These are phyloP conservation scores for Phyllotreta cruciferae DNA, from an alignment of 2,888 invertebrate genomes.

Conservation along the genomic window DNA sequence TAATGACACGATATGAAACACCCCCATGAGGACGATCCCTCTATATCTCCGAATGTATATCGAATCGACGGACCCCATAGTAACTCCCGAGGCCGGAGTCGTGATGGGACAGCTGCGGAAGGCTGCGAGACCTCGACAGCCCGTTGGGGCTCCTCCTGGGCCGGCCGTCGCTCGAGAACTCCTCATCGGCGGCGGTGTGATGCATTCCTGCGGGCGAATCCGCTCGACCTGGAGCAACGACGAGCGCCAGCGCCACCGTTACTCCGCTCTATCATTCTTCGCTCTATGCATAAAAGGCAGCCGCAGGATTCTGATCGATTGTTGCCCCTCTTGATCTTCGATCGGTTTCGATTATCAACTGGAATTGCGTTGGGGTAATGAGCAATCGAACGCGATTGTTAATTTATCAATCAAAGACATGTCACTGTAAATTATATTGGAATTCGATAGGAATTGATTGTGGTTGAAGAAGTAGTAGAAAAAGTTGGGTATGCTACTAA, in stretches of 20 bases:
- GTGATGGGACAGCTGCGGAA: constrained; percentile 69
- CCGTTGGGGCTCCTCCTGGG: constrained; percentile 50
- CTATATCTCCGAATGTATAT: neutral
- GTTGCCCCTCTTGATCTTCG: constrained; percentile 2
- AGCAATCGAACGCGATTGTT: neutral
- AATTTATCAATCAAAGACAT: neutral
- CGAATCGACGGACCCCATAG: constrained; percentile 55
- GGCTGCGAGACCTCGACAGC: constrained; percentile 71
- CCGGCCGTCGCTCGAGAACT: constrained; percentile 55
- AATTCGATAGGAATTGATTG: too few relatives aligned
- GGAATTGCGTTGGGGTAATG: neutral
- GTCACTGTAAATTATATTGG: neutral
- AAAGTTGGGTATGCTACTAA: too few relatives aligned
- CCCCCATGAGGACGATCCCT: neutral
- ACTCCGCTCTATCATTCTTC: constrained; percentile 47
- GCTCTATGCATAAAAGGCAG: constrained; percentile 42
- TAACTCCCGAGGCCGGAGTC: constrained; percentile 63
- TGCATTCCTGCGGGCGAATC: constrained; percentile 46
- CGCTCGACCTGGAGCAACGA: constrained; percentile 40
- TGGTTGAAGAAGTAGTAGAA: too few relatives aligned
- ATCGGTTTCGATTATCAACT: constrained; percentile 13
- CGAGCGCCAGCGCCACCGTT: constrained; percentile 28
- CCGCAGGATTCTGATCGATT: constrained; percentile 8
- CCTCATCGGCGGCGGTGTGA: constrained; percentile 57
- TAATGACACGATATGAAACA: neutral